Percentiles rank a stretch among this genome's conserved stretches.
Conservation (phyloP, 2,113 vertebrate genomes). For the Geococcyx californianus region DNA sequence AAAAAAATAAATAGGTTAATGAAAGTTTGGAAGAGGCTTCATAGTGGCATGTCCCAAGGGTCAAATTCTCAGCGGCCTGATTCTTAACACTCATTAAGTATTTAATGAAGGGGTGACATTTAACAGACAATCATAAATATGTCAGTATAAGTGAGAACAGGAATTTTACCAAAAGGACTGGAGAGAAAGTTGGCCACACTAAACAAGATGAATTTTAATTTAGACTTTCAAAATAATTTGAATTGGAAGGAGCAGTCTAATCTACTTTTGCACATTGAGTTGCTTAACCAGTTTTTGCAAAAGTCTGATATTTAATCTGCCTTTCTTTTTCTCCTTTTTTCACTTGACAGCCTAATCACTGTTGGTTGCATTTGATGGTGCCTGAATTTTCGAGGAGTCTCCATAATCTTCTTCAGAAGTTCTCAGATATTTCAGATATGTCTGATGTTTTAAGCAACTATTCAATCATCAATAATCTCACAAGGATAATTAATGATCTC, state of each 20-base stretch:
- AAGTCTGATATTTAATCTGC: slow-evolving; percentile 31
- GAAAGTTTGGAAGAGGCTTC: neutral
- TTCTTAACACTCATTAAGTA: neutral
- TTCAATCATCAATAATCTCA: slow-evolving; percentile 81
- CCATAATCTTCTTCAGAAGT: slow-evolving; percentile 77
- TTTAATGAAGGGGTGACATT: neutral
- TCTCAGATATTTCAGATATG: slow-evolving; percentile 77
- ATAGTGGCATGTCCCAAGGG: neutral
- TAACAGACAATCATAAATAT: neutral
- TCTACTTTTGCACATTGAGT: slow-evolving; percentile 14
- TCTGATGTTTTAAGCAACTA: slow-evolving; percentile 80
- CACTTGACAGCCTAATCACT: slow-evolving; percentile 76
- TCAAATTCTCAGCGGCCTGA: neutral
- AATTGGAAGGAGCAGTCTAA: slow-evolving; percentile 20
- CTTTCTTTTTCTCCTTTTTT: slow-evolving; percentile 43
- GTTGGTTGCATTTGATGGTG: slow-evolving; percentile 81
- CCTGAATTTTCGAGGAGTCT: slow-evolving; percentile 76
- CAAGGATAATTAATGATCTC: slow-evolving; percentile 78
- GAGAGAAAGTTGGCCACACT: slow-evolving; percentile 3
- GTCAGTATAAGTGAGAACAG: neutral
- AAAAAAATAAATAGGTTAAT: neutral
- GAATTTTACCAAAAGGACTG: neutral
- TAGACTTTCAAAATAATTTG: neutral
- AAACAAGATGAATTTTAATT: neutral
- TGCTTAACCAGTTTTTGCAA: slow-evolving; percentile 20